phyloP scores from a whole-genome alignment of 2,888 invertebrate genomes.

The Euproctis similis region DNA sequence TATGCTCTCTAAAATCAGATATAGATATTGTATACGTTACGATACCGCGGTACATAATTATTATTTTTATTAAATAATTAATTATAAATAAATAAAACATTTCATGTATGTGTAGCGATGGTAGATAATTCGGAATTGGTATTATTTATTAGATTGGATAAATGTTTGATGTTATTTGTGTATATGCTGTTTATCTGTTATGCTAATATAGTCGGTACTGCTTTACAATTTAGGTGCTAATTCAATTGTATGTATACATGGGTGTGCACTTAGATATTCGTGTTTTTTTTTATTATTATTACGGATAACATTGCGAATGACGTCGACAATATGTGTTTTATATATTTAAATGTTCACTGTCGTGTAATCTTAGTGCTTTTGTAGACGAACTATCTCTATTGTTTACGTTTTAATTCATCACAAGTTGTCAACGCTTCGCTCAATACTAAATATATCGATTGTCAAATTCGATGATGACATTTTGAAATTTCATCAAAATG shows the following conservation, averaged over 20 bases:
- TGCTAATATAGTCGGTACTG: constrained; percentile 48
- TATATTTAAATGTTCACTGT: constrained; percentile 26
- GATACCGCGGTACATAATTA: too few species aligned
- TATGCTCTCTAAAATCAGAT: too few species aligned
- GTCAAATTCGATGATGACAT: constrained; percentile 20
- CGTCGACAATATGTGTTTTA: constrained; percentile 66
- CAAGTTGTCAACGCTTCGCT: constrained; percentile 13
- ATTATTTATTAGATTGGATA: constrained; percentile 42
- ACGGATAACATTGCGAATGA: constrained; percentile 56
- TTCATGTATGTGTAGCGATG: constrained; percentile 36
- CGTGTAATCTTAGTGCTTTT: constrained; percentile 26
- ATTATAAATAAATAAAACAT: too few species aligned
- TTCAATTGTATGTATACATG: constrained; percentile 50
- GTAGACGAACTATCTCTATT: constrained; percentile 18
- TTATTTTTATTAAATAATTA: constrained; percentile 21
- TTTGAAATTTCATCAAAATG: constrained; percentile 24
- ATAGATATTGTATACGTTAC: constrained; percentile 2
- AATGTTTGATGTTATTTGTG: constrained; percentile 56
- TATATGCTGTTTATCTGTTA: constrained; percentile 47
- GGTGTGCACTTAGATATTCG: constrained; percentile 55
- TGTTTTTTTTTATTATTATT: constrained; percentile 47
- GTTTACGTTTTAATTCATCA: constrained; percentile 14
- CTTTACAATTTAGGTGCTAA: constrained; percentile 72
- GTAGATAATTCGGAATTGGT: constrained; percentile 10
- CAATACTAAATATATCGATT: constrained; percentile 13